Evolutionary conservation across 2,888 invertebrate species (phyloP).

Genomic region (Iselma pallidipennis): DNA sequence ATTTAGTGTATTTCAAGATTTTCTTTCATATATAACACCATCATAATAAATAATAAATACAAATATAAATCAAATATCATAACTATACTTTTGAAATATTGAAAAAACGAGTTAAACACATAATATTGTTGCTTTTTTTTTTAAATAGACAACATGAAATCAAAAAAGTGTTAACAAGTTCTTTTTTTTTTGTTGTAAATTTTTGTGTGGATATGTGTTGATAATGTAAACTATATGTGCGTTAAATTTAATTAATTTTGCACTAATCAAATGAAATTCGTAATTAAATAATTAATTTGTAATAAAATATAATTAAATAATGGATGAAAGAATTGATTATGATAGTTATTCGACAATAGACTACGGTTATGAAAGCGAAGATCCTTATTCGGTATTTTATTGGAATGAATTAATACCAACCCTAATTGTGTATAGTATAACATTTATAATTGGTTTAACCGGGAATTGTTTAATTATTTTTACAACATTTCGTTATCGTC

Average conservation of each 20-base stretch:
- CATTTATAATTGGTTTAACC: slow-evolving; percentile 63
- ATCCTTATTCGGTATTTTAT: slow-evolving; percentile 56
- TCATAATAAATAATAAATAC: background rate
- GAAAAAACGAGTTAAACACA: too few relatives aligned
- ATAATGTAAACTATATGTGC: too few relatives aligned
- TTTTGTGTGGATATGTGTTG: background rate
- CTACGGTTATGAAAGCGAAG: slow-evolving; percentile 57
- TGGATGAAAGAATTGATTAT: slow-evolving; percentile 22
- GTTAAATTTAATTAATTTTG: background rate
- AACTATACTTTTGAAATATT: slow-evolving; percentile 2
- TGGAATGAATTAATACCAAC: slow-evolving; percentile 63
- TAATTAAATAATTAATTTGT: slow-evolving; percentile 3
- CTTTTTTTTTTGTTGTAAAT: slow-evolving; percentile 2
- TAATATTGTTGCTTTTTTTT: slow-evolving; percentile 7
- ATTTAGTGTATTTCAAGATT: slow-evolving; percentile 39
- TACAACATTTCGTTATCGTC: slow-evolving; percentile 60
- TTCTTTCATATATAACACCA: slow-evolving; percentile 11
- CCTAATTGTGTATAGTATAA: slow-evolving; percentile 62
- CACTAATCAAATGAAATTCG: background rate
- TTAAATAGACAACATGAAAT: background rate
- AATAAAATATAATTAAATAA: slow-evolving; percentile 4
- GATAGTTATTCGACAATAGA: slow-evolving; percentile 34
- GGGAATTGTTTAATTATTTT: slow-evolving; percentile 64
- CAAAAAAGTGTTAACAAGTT: slow-evolving; percentile 6
- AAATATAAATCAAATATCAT: too few relatives aligned